Evolutionary conservation across 1,140 invertebrate species (phyloP).

Genomic region (Euwallacea fornicatus): DNA sequence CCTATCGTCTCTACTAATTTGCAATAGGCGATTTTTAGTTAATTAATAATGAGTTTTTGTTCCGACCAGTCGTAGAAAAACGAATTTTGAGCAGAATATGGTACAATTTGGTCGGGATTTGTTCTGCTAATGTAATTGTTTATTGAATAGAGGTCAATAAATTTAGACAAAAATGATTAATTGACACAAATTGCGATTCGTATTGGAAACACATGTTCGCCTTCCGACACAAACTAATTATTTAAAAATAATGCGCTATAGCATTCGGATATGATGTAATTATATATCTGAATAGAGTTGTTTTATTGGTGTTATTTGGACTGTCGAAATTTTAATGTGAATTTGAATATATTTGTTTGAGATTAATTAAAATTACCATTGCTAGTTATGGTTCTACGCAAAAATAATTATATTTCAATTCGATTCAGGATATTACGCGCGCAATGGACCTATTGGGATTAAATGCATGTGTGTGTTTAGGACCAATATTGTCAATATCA

Average conservation of each 20-base stretch:
- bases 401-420: conserved; percentile 16
- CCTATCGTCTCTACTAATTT: too few relatives aligned
- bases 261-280: not conserved
- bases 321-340: conserved; percentile 11
- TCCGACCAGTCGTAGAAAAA: too few relatives aligned
- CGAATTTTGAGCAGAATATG: too few relatives aligned
- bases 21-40: too few relatives aligned
- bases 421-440: conserved; percentile 17
- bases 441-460: conserved; percentile 2
- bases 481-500: not conserved
- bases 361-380: conserved; percentile 20
- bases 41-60: too few relatives aligned
- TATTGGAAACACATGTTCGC: not conserved
- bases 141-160: too few relatives aligned
- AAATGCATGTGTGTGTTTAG: not conserved
- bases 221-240: conserved; percentile 5
- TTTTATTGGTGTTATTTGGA: conserved; percentile 20
- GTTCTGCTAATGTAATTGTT: too few relatives aligned
- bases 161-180: too few relatives aligned
- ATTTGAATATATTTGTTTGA: conserved; percentile 18
- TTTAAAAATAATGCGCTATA: not conserved
- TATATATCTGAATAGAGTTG: not conserved
- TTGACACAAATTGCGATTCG: too few relatives aligned
- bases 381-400: conserved; percentile 5
- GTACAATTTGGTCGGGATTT: too few relatives aligned